Conservation (phyloP, 2,888 invertebrate genomes). For the Dicyrtoma fusca region DNA sequence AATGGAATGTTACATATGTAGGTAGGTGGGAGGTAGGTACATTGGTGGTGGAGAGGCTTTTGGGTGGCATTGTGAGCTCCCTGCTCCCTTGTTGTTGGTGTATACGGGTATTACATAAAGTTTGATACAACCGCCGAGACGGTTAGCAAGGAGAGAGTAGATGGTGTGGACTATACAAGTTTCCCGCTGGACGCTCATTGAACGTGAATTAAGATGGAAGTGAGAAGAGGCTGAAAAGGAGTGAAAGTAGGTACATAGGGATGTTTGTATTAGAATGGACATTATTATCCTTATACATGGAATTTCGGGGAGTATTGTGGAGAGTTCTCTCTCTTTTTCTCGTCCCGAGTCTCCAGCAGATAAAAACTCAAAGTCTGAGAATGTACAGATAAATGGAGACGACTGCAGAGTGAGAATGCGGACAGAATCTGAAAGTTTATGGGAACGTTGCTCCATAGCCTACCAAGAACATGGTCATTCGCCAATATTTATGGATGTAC, state of each 20-base stretch:
- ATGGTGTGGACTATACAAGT: background rate
- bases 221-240: background rate
- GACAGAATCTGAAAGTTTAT: constrained; percentile 35
- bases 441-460: constrained; percentile 30
- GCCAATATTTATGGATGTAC: constrained; percentile 36
- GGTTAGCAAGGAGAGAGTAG: too few species aligned
- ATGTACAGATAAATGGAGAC: constrained; percentile 25
- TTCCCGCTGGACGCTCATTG: constrained; percentile 28
- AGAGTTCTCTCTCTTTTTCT: background rate
- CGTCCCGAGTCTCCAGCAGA: background rate
- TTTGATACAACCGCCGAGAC: too few species aligned
- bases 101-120: background rate
- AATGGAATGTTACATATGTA: too few species aligned
- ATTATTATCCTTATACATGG: constrained; percentile 9
- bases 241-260: background rate
- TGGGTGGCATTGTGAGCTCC: background rate
- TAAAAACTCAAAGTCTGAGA: constrained; percentile 19
- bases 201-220: constrained; percentile 14
- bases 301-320: background rate
- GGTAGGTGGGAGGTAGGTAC: too few species aligned
- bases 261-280: constrained; percentile 3
- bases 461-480: constrained; percentile 35
- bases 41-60: background rate
- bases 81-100: background rate
- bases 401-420: constrained; percentile 36